Evolutionary conservation across 1,140 invertebrate genomes (phyloP).

Genomic region (Chymomyza costata): DNA sequence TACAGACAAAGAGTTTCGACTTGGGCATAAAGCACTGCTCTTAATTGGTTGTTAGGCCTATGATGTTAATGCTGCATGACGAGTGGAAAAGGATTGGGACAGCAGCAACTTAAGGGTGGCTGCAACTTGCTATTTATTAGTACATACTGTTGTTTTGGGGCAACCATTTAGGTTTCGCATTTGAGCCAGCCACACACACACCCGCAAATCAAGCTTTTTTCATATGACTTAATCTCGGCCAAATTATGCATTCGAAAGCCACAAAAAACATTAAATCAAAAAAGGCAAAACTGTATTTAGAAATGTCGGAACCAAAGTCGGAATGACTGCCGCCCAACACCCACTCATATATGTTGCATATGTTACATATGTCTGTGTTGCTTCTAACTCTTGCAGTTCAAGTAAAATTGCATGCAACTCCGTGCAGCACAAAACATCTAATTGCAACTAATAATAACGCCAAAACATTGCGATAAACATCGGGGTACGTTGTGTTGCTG

Average conservation of each 20-base stretch:
- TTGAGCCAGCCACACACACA: too few species aligned
- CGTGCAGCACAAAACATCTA: conserved; percentile 56
- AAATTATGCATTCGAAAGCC: conserved; percentile 37
- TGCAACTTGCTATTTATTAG: too few species aligned
- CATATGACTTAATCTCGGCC: conserved; percentile 18
- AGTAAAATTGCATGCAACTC: conserved; percentile 57
- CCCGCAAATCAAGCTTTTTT: too few species aligned
- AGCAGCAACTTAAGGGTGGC: too few species aligned
- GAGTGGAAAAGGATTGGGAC: too few species aligned
- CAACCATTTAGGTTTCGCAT: too few species aligned
- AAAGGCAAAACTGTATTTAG: conserved; percentile 26
- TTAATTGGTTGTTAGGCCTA: conserved; percentile 60
- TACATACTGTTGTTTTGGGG: too few species aligned
- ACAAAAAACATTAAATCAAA: conserved; percentile 36
- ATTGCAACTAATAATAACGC: conserved; percentile 71
- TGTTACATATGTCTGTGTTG: conserved; percentile 1
- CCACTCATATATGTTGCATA: conserved; percentile 3
- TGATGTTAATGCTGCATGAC: too few species aligned
- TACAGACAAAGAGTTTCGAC: conserved; percentile 43
- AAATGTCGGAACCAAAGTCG: conserved; percentile 21
- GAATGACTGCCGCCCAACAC: conserved; percentile 4
- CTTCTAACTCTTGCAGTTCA: too few species aligned
- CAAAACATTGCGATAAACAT: conserved; percentile 45
- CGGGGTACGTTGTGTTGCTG: conserved; percentile 26
- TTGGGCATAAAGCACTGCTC: conserved; percentile 52